Conservation (phyloP, 2,113 vertebrate species). For the Myiozetetes cayanensis region DNA sequence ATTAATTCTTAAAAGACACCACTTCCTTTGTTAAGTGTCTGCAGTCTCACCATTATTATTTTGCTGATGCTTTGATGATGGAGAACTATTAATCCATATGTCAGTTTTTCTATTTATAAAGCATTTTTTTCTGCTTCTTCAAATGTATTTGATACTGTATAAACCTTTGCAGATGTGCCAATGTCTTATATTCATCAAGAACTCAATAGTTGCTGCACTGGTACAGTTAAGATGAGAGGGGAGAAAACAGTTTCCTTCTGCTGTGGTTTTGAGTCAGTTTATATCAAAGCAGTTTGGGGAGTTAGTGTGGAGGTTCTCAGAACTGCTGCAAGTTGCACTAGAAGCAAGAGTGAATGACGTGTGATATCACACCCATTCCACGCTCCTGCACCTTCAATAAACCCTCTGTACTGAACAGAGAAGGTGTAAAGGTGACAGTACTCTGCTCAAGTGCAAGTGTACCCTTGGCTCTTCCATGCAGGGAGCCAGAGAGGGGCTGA, state of each 20-base stretch:
- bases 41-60: background rate
- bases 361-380: background rate
- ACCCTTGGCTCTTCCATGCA: background rate
- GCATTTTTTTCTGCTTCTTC: background rate
- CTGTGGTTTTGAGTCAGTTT: background rate
- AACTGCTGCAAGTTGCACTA: background rate
- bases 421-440: background rate
- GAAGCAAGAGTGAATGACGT: background rate
- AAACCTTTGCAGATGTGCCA: background rate
- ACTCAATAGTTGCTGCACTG: background rate
- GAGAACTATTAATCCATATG: background rate
- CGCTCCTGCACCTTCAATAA: background rate
- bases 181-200: background rate
- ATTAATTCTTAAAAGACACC: background rate
- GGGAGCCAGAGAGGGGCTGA: background rate
- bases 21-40: background rate
- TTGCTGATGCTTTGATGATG: background rate
- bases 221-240: background rate
- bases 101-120: background rate
- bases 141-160: background rate
- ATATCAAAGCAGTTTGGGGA: background rate
- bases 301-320: background rate
- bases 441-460: background rate
- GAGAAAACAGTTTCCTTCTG: background rate
- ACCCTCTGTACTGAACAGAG: background rate